Percentiles rank a stretch among this genome's conserved stretches.
These are phyloP conservation scores for Rhineura floridana DNA, from an alignment of 2,113 vertebrate genomes.

Conservation along the genomic window DNA sequence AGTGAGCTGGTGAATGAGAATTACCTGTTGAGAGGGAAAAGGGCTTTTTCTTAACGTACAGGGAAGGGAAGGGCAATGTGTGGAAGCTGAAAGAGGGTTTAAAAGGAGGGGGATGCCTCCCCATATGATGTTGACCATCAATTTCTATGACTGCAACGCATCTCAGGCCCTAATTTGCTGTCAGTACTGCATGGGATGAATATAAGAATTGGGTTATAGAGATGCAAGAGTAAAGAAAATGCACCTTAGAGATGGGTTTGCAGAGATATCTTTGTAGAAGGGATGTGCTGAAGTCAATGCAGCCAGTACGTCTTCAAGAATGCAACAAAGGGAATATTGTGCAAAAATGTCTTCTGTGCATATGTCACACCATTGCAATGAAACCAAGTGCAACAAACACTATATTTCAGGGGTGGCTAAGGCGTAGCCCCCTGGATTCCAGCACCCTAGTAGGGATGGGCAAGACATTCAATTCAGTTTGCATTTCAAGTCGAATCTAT, in stretches of 20 bases:
- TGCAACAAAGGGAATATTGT: not conserved
- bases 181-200: fast-evolving
- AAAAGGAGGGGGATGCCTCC: not conserved
- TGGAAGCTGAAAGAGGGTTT: not conserved
- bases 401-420: too few relatives aligned
- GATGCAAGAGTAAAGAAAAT: not conserved
- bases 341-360: not conserved
- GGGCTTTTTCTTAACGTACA: not conserved
- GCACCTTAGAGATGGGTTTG: fast-evolving
- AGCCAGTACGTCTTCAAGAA: not conserved
- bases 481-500: too few relatives aligned
- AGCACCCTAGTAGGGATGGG: too few relatives aligned
- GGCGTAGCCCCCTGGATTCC: too few relatives aligned
- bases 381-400: not conserved
- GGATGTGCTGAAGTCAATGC: not conserved
- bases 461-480: too few relatives aligned
- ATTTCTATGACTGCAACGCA: not conserved
- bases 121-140: not conserved
- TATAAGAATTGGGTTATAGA: not conserved
- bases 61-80: not conserved
- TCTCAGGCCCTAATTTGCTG: fast-evolving
- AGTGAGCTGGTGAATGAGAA: slow-evolving; percentile 42
- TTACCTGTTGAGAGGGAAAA: slow-evolving; percentile 50
- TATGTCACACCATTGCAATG: not conserved
- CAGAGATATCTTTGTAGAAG: not conserved